phyloP scores from a whole-genome alignment of 2,888 invertebrate species.

The Eugnorisma glareosa region DNA sequence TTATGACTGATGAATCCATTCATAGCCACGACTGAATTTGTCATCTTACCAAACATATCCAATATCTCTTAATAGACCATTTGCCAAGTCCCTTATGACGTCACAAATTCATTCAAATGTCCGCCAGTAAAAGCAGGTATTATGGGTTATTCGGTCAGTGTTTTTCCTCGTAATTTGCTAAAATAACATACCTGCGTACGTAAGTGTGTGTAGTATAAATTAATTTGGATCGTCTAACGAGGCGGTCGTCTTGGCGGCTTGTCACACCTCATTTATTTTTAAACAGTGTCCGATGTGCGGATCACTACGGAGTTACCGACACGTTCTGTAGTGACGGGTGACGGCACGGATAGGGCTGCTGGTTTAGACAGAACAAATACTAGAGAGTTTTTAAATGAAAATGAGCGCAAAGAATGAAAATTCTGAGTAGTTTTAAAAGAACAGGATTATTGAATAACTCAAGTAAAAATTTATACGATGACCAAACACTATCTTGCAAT shows the following conservation, averaged over 20 bases:
- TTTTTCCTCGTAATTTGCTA: conserved; percentile 39
- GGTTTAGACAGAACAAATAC: not conserved
- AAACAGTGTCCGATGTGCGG: conserved; percentile 72
- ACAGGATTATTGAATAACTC: not conserved
- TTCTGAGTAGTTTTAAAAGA: not conserved
- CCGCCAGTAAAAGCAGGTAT: conserved; percentile 1
- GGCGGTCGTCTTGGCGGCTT: conserved; percentile 67
- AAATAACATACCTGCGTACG: conserved; percentile 20
- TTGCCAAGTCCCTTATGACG: not conserved
- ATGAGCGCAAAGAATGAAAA: not conserved
- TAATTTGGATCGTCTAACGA: conserved; percentile 78
- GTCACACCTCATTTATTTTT: conserved; percentile 86
- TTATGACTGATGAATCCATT: not conserved
- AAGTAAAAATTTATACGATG: not conserved
- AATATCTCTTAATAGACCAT: not conserved
- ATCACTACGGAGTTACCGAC: conserved; percentile 52
- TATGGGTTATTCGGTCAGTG: conserved; percentile 12
- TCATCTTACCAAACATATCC: not conserved
- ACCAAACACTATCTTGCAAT: not conserved
- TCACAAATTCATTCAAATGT: conserved; percentile 8
- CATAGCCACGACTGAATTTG: not conserved
- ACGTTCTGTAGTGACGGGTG: conserved; percentile 51
- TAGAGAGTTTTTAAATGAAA: not conserved
- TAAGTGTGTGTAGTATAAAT: conserved; percentile 68
- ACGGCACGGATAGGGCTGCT: conserved; percentile 52